Evolutionary conservation across 2,888 invertebrate species (phyloP), one percentile per base, ranked within the genome.

Genomic region (Platypus cylindrus): DNA sequence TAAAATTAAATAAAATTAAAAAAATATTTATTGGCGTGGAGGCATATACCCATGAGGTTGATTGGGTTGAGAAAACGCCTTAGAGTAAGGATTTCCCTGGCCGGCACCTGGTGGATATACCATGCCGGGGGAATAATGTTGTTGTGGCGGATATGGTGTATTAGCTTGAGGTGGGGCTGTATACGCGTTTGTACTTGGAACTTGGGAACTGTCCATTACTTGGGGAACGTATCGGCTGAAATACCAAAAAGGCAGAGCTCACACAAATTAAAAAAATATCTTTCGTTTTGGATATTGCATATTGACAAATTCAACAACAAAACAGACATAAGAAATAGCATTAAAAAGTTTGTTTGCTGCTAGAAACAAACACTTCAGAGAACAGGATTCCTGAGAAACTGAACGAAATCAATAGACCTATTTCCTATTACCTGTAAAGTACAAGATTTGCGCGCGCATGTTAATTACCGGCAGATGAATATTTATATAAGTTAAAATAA

Each of bases 61-160:
- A 13, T 52, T 49, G 3, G 54, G 54, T 42, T 56, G 56, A 16
- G 51, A 52, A 37, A 54, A 60, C 24, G 52, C 51, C 45, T 60
- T 60, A 1, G 58, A 54, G 40, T 60, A 60, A 5, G 60, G 60
- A 40, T 60, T 60, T 24, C 45, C 53, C 44, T 55, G 56, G 8
- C 43, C 40, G 28, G 45, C 46, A 36, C 49, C 44, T 15, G 47
- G 40, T 17, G 48, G 45, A 44, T 49, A 52, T n/a, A 48, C 48
- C 17, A 47, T 48, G 16, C 45, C 45, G 17, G 48, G 45, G 30
- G 51, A 48, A 36, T 51, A 51, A 37, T 56, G 54, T 29, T 54
- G 53, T 26, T 53, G 54, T 23, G 50, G 47, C 9, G 50, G 51
- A 40, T 55, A 56, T 15, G 54, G 49, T 28, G 54, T 40, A 32